Evolutionary conservation across 2,797 vertebrate genomes (phyloP), one percentile per base, ranked within the genome.

Genomic region (Gallirallus australis): DNA sequence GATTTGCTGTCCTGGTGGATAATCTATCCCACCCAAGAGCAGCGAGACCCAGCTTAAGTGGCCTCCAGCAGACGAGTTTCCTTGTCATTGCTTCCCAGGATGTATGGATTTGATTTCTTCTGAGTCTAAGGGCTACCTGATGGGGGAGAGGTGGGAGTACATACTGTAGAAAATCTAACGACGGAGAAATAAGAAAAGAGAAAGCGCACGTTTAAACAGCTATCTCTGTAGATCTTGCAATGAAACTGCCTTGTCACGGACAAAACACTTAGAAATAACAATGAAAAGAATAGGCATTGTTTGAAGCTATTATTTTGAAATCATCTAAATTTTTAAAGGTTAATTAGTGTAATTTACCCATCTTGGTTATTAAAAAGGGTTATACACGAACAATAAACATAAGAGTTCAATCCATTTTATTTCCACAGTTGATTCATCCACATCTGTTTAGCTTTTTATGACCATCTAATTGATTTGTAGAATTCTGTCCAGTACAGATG

Each of bases 261-360:
- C 97, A 98, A 97, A 97, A 96, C 96, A 97, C 95, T 97, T 94
- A 77, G 45, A 93, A 94, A 69, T 50, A 97, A 95, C 92, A 89
- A 97, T 97, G 97, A 98, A 98, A 96, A 98, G 87, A 96, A 98
- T 95, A 97, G 93, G 92, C 86, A 97, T 99, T 99, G 98, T 99
- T 99, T 98, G 97, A 77, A 97, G 97, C 95, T 97, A 99, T 99
- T 99, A 98, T 99, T 98, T 98, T 98, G 97, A 98, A 98, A 98
- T 98, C 96, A 98, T 98, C 98, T 98, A 98, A 98, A 52, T 93
- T 99, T 98, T 98, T 98, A 98, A 98, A 98, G 98, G 98, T 99
- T 99, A 99, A 99, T 99, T 98, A 99, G 98, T 98, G 98, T 99
- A 99, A 99, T 99, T 99, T 99, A 98, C 97, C 97, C 98, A 97